Percentiles rank a stretch among this genome's conserved stretches.
Conservation (phyloP, 1,140 invertebrate species). For the Stegodyphus dumicola region DNA sequence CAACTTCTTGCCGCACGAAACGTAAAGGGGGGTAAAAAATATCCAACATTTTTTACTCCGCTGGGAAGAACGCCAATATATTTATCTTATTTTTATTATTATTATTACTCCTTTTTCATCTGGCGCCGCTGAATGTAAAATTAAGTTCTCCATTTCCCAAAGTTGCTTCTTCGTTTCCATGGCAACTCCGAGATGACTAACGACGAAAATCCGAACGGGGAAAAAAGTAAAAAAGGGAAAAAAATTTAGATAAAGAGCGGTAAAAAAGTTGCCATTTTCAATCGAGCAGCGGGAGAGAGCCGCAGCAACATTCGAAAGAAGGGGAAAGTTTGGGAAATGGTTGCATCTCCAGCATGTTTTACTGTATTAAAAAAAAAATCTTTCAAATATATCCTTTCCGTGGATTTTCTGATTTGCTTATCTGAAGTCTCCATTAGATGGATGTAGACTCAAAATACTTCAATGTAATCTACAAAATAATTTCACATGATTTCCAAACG, state of each 20-base stretch:
- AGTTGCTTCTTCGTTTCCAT: slow-evolving; percentile 5
- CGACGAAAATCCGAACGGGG: not conserved
- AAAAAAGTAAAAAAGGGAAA: not conserved
- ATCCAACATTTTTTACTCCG: not conserved
- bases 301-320: no score
- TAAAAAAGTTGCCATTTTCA: not conserved
- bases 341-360: no score
- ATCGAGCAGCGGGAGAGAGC: not conserved
- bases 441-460: no score
- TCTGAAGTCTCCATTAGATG: no score
- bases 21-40: not conserved
- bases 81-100: not conserved
- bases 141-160: slow-evolving; percentile 26
- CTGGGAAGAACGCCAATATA: not conserved
- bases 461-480: no score
- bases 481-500: no score
- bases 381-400: no score
- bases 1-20: not conserved
- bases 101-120: not conserved
- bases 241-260: not conserved
- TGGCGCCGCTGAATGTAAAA: slow-evolving; percentile 26
- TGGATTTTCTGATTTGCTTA: no score
- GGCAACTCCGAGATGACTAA: slow-evolving; percentile 11
- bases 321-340: no score
- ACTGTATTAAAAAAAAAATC: no score